Base-by-base conservation (phyloP, 2,797 vertebrate genomes). In the Chiroxiphia lanceolata region DNA sequence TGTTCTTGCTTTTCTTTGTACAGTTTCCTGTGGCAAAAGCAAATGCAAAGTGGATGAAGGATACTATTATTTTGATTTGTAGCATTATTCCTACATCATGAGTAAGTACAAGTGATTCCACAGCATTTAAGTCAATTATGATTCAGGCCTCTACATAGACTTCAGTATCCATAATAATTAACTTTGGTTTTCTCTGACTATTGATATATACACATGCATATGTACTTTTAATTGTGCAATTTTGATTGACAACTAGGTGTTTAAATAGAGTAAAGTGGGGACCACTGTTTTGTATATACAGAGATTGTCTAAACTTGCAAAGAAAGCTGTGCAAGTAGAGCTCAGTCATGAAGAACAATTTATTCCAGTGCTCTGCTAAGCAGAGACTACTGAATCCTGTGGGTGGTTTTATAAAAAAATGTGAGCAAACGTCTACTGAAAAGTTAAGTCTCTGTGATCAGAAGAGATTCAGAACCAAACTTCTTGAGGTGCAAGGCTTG, bases 51-150 rank as follows among this genome's bases (percentile, higher is more conserved):
- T 65, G 70, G 17, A 31, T 47, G 27, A 81, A 83, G 47, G 23
- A 92, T 72, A 47, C 33, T 74, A 69, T 87, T 89, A 47, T 57
- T 87, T 87, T 93, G 71, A 93, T 92, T 91, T 89, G 64, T 80
- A 80, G 64, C n/a, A 56, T 80, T 83, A 71, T 59, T 85, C 38
- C 31, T 85, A n/a, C 26, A 22, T 42, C 23, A 17, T 61, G 42
- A 90, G 61, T 83, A 84, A 56, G 36, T 60, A 72, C 33, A 70
- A 67, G 21, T 85, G 36, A 75, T 80, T 77, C 60, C 53, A 47
- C 27, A 85, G 53, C 42, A 61, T 90, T 77, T 74, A 90, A 90
- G 50, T 84, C 45, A 87, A 51, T 77, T 80, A 65, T 42, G 40
- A 64, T 83, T 92, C 53, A 64, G 36, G 15, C 16, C 15, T 80